Conservation (phyloP, 2,888 invertebrate species). For the Aphelenchoides bicaudatus region DNA sequence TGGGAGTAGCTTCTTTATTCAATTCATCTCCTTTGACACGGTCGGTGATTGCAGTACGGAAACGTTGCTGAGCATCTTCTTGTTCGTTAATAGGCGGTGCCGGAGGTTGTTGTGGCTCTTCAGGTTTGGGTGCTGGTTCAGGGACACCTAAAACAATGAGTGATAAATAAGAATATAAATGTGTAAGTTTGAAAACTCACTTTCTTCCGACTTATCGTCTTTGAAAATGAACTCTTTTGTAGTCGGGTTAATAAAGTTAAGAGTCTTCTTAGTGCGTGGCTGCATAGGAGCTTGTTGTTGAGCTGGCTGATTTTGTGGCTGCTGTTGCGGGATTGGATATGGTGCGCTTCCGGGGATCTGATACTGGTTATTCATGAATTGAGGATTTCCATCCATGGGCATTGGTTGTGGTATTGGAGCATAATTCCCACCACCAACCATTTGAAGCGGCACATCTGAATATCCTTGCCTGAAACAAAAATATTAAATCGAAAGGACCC, state of each 20-base stretch:
- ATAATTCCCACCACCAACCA: too few species aligned
- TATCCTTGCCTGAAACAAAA: too few species aligned
- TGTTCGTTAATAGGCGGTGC: too few species aligned
- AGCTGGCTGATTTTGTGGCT: neutral
- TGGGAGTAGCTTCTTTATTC: neutral
- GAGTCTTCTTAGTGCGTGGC: slow-evolving; percentile 1
- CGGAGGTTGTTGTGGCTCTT: too few species aligned
- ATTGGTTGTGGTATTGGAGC: slow-evolving; percentile 1
- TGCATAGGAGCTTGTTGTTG: neutral
- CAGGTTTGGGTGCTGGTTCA: neutral
- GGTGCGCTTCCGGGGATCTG: neutral
- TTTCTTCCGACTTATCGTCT: neutral
- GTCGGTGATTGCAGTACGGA: neutral
- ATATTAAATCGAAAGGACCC: too few species aligned
- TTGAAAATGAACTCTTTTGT: slow-evolving; percentile 12
- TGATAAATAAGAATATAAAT: too few species aligned
- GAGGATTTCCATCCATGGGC: neutral
- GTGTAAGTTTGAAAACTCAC: slow-evolving; percentile 1
- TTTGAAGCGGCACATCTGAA: too few species aligned
- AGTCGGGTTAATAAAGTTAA: slow-evolving; percentile 13
- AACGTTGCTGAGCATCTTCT: slow-evolving; percentile 8
- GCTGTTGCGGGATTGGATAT: neutral
- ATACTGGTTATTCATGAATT: neutral
- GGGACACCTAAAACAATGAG: neutral
- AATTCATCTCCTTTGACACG: slow-evolving; percentile 1